Conservation (phyloP, 2,797 vertebrate species). For the Sus cebifrons region DNA sequence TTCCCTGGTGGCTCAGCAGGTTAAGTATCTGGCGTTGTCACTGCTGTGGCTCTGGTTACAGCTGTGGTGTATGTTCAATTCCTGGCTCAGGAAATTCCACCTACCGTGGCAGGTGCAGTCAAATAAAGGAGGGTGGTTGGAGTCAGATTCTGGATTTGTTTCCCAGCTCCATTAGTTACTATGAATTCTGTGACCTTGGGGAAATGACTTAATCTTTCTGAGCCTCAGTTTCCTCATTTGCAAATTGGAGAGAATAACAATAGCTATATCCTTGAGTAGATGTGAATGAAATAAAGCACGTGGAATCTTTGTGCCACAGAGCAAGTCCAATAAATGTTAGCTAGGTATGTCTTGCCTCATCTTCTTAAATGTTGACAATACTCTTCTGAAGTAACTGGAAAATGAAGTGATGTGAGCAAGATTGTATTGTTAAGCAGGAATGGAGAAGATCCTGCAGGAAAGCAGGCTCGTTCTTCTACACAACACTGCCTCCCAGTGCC, state of each 20-base stretch:
- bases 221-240: conserved; percentile 26
- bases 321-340: not conserved
- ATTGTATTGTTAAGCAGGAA: not conserved
- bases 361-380: not conserved
- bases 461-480: not conserved
- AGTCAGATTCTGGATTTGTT: not conserved
- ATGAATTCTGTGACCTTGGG: not conserved
- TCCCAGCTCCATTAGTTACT: conserved; percentile 20
- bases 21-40: too few relatives aligned
- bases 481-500: conserved; percentile 73
- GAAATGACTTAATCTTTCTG: conserved; percentile 42
- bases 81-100: not conserved
- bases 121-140: not conserved
- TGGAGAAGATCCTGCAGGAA: not conserved
- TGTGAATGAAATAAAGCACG: not conserved
- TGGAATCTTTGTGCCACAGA: not conserved
- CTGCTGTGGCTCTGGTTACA: too few relatives aligned
- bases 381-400: conserved; percentile 22
- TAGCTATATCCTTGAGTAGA: not conserved
- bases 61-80: too few relatives aligned
- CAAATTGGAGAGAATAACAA: conserved; percentile 63
- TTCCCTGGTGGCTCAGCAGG: too few relatives aligned
- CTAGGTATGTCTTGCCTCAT: not conserved
- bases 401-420: conserved; percentile 23
- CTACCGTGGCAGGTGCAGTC: not conserved